phyloP scores from a whole-genome alignment of 2,113 vertebrate species.

The Leucopternis melanops region DNA sequence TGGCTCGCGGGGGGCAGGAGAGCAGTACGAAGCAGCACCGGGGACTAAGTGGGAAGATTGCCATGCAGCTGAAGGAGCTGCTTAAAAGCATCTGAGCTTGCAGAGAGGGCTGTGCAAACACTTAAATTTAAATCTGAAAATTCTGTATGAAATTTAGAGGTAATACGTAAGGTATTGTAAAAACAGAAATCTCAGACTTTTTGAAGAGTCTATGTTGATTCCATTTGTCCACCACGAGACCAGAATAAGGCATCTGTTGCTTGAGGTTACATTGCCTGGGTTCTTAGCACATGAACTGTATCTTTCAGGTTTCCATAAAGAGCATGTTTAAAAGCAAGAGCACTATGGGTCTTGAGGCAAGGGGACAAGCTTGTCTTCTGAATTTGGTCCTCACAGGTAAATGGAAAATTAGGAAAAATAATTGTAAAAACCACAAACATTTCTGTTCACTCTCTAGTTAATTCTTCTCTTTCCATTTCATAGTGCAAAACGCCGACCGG shows the following conservation, averaged over 20 bases:
- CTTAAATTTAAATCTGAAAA: not conserved
- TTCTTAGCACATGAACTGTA: not conserved
- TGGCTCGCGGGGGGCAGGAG: not conserved
- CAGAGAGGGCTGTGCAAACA: not conserved
- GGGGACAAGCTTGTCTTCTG: not conserved
- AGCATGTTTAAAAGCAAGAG: not conserved
- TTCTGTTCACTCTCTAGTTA: not conserved
- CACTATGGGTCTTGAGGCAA: not conserved
- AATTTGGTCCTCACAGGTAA: not conserved
- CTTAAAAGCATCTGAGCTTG: not conserved
- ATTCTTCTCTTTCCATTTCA: not conserved
- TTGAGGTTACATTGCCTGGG: not conserved
- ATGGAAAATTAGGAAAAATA: not conserved
- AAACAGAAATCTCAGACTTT: not conserved
- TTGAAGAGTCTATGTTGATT: not conserved
- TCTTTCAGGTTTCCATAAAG: not conserved
- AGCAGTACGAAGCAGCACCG: accelerated
- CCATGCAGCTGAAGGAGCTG: not conserved
- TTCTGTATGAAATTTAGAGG: not conserved
- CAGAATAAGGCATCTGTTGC: not conserved
- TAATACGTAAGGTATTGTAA: not conserved
- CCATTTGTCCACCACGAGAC: not conserved
- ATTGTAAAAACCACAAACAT: not conserved
- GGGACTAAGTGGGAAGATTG: not conserved
- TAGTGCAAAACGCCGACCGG: not conserved